Evolutionary conservation across 2,797 vertebrate genomes (phyloP).

Genomic region (Ammospiza maritima): DNA sequence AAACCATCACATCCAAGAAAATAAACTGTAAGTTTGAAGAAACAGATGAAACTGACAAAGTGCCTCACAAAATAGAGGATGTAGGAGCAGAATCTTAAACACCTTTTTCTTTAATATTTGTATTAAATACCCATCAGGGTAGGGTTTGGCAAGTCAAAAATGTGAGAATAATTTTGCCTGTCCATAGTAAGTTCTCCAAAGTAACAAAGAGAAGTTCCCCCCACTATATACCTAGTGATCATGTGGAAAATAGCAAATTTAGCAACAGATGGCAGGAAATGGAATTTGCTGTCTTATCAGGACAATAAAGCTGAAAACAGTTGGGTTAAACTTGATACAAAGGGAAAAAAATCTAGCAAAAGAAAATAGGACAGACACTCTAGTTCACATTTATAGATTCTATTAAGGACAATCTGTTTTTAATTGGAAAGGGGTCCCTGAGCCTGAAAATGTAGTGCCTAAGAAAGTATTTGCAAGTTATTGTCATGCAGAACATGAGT

Average conservation of each 20-base stretch:
- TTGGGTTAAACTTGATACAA: slow-evolving; percentile 11
- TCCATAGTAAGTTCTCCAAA: neutral
- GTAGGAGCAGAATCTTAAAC: neutral
- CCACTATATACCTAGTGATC: neutral
- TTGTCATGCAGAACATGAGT: neutral
- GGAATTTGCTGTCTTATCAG: slow-evolving; percentile 18
- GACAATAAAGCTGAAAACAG: slow-evolving; percentile 23
- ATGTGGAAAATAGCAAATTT: neutral
- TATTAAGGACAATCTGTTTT: slow-evolving; percentile 35
- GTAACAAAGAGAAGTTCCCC: neutral
- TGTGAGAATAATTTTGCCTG: neutral
- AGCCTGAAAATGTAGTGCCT: neutral
- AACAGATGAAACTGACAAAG: neutral
- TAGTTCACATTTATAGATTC: slow-evolving; percentile 16
- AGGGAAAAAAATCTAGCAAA: neutral
- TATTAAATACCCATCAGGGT: neutral
- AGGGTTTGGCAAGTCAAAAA: neutral
- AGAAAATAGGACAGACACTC: neutral
- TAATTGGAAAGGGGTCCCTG: slow-evolving; percentile 29
- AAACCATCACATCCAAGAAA: neutral
- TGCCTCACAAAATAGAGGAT: neutral
- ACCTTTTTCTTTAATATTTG: neutral
- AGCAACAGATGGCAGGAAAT: slow-evolving; percentile 41
- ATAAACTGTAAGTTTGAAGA: neutral
- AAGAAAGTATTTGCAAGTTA: neutral